Evolutionary conservation across 2,113 vertebrate genomes (phyloP).

Genomic region (Verasper variegatus): DNA sequence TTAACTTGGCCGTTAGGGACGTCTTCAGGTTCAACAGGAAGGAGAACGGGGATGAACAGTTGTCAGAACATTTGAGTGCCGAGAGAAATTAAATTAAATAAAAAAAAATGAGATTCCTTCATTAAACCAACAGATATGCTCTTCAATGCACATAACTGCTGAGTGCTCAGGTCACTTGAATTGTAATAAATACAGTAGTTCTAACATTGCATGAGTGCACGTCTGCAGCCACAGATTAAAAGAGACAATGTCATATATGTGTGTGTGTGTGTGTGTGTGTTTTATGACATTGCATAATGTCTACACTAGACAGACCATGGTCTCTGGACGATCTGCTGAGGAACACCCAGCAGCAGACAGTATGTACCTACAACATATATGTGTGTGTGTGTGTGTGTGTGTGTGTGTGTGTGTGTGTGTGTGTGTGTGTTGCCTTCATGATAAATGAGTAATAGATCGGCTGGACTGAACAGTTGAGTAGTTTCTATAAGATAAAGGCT

Average conservation of each 20-base stretch:
- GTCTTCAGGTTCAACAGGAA: neutral
- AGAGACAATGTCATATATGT: constrained; percentile 34
- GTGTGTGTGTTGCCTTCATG: constrained; percentile 54
- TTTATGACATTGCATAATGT: constrained; percentile 69
- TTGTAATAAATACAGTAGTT: constrained; percentile 69
- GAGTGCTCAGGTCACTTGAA: constrained; percentile 68
- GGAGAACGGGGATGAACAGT: constrained; percentile 14
- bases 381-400: constrained; percentile 51
- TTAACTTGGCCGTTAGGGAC: constrained; percentile 3
- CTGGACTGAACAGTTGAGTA: constrained; percentile 58
- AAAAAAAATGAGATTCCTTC: constrained; percentile 44
- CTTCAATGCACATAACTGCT: constrained; percentile 34
- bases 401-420: constrained; percentile 33
- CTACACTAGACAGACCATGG: constrained; percentile 54
- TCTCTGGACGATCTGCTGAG: constrained; percentile 44
- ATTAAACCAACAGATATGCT: constrained; percentile 55
- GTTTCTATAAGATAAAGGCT: constrained; percentile 69
- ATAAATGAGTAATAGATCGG: constrained; percentile 50
- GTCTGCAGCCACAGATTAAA: constrained; percentile 55
- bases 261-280: constrained; percentile 13
- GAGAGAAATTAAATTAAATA: constrained; percentile 12
- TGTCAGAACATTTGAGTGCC: constrained; percentile 10
- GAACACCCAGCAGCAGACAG: constrained; percentile 60
- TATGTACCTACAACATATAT: constrained; percentile 40
- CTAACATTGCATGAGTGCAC: constrained; percentile 64